Base-by-base conservation (phyloP, 1,140 invertebrate genomes). In the Drosophila nebulosa region DNA sequence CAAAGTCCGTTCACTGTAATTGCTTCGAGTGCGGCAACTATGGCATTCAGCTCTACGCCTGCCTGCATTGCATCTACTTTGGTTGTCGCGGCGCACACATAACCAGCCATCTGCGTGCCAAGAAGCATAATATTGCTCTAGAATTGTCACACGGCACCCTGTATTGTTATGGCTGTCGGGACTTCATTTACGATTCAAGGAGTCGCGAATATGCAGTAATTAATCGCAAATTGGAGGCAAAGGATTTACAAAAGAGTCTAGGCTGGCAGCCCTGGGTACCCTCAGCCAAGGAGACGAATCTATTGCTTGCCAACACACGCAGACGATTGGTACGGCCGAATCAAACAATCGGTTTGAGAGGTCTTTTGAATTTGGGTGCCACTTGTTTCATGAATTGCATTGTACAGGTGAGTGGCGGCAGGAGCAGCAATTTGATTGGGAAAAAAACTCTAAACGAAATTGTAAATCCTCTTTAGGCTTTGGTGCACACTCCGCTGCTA, bases 311-410 rank as follows among this genome's bases (percentile, higher is more conserved):
- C 52, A 93, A 97, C 88, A 95, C 96, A 3, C 95, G 96, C 74
- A 93, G 96, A 71, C 93, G 97, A 58, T 93, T 95, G 68, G 95
- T 98, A 46, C 94, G 95, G 51, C 94, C 95, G 61, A 95, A 96
- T 80, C 97, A 97, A 42, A 97, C 96, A 21, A 96, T 98, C 83
- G 97, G 97, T 32, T 92, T 99, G 26, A 93, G 98, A 69, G 98
- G 98, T 1, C 93, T 99, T 21, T 95, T 99, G 72, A 99, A 99
- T 93, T 93, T 99, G 74, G 98, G 98, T n/a, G 97, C 98, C 72
- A 99, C 99, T 1, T 99, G 98, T 92, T 99, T 99, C 91, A 99
- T 99, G 97, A 99, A 99, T 92, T 98, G 97, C 90, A 98, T 99
- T 85, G 95, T 99, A 6, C 98, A 99, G 93, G 94, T 94, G 32